Evolutionary conservation across 92 coral and sea anemone genomes (phyloP).

Genomic region (Meandrina meandrites): DNA sequence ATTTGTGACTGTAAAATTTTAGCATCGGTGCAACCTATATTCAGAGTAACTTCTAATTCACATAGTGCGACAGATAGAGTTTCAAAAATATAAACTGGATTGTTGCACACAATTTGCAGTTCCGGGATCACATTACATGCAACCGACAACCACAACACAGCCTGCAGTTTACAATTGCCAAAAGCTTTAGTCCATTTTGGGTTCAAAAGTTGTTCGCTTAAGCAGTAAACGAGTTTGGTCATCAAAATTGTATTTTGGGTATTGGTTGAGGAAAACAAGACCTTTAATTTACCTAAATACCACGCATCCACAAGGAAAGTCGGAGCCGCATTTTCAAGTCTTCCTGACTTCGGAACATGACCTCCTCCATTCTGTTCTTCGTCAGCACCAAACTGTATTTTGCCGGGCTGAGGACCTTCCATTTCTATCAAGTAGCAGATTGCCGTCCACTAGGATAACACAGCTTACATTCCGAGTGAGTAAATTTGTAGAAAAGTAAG

Average conservation of each 20-base stretch:
- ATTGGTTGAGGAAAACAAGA: not conserved
- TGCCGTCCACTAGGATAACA: not conserved
- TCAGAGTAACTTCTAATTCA: not conserved
- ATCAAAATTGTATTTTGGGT: not conserved
- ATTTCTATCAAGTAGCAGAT: slow-evolving; percentile 4
- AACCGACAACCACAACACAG: not conserved
- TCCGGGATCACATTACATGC: not conserved
- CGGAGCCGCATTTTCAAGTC: slow-evolving; percentile 59
- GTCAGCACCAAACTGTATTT: not conserved
- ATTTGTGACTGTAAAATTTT: not conserved
- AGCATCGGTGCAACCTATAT: not conserved
- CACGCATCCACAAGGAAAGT: slow-evolving; percentile 48
- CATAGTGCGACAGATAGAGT: not conserved
- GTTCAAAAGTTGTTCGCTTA: not conserved
- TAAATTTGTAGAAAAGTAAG: not conserved
- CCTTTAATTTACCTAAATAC: slow-evolving; percentile 47
- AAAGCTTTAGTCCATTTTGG: not conserved
- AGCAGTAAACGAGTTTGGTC: not conserved
- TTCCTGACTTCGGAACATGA: slow-evolving; percentile 28
- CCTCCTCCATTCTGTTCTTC: slow-evolving; percentile 13
- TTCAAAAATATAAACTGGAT: too few species aligned
- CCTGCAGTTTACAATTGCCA: not conserved
- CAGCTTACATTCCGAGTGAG: slow-evolving; percentile 2
- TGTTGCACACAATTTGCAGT: not conserved
- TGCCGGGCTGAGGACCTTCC: slow-evolving; percentile 41